phyloP scores from a whole-genome alignment of 2,888 invertebrate genomes.

The Alloplasta piceator region DNA sequence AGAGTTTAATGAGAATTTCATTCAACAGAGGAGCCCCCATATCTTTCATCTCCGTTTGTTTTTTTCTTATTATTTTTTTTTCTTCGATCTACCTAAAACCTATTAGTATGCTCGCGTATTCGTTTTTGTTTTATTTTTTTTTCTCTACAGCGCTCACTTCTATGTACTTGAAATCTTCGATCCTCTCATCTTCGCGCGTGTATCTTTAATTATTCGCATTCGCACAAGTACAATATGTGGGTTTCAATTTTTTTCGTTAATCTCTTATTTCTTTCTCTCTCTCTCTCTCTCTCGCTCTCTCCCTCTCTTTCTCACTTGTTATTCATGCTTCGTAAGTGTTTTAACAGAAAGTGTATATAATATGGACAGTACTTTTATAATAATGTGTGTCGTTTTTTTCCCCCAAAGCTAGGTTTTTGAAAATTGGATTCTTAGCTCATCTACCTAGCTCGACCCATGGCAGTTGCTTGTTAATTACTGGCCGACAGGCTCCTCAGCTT shows the following conservation, averaged over 20 bases:
- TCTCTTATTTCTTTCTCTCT: no score
- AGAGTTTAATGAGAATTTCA: slow-evolving; percentile 76
- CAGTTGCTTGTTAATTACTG: slow-evolving; percentile 82
- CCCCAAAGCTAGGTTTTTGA: slow-evolving; percentile 78
- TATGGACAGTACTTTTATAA: slow-evolving; percentile 72
- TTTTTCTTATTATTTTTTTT: neutral
- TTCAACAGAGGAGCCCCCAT: slow-evolving; percentile 74
- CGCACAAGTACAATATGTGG: slow-evolving; percentile 59
- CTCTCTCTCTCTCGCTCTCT: no score
- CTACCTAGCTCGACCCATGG: slow-evolving; percentile 80
- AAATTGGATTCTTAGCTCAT: slow-evolving; percentile 80
- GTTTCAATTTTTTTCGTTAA: slow-evolving; percentile 27
- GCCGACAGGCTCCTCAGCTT: slow-evolving; percentile 78
- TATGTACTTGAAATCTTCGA: slow-evolving; percentile 31
- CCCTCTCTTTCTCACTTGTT: slow-evolving; percentile 58
- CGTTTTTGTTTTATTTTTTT: slow-evolving; percentile 41
- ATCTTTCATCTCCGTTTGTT: slow-evolving; percentile 66
- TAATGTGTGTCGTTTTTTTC: slow-evolving; percentile 64
- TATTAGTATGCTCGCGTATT: slow-evolving; percentile 62
- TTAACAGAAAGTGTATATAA: slow-evolving; percentile 69
- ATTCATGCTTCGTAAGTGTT: slow-evolving; percentile 66
- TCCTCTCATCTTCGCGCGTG: slow-evolving; percentile 50
- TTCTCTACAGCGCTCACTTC: slow-evolving; percentile 33
- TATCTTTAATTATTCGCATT: slow-evolving; percentile 54
- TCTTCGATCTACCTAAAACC: slow-evolving; percentile 57